These are phyloP conservation scores for Isoperla grammatica DNA, from an alignment of 2,888 invertebrate species.

Conservation along the genomic window DNA sequence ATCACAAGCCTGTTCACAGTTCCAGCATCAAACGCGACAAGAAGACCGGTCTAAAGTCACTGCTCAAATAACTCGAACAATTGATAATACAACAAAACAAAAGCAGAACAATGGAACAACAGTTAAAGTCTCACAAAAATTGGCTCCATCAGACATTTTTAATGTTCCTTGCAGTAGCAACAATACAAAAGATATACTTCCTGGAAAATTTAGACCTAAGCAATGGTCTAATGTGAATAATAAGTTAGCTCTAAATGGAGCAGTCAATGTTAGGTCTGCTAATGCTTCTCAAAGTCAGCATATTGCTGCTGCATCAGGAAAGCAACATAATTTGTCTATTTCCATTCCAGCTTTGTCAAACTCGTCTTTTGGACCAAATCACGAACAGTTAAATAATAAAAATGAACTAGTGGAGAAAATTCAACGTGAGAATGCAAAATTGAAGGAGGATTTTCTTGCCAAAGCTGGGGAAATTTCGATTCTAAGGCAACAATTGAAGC, in stretches of 20 bases:
- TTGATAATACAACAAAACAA: background rate
- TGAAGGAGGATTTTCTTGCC: constrained; percentile 7
- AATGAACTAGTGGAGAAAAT: background rate
- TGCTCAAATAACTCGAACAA: background rate
- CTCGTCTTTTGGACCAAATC: too few relatives aligned
- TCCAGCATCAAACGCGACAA: background rate
- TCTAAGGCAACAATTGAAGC: constrained; percentile 7
- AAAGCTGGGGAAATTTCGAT: constrained; percentile 16
- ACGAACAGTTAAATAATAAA: background rate
- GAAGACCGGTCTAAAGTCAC: background rate
- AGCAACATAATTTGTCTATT: too few relatives aligned
- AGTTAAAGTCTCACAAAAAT: too few relatives aligned
- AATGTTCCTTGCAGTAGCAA: too few relatives aligned
- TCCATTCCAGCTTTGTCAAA: too few relatives aligned
- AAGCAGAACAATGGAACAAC: too few relatives aligned
- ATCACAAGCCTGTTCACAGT: constrained; percentile 9
- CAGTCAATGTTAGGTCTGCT: background rate
- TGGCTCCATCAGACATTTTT: too few relatives aligned
- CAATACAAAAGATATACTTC: too few relatives aligned
- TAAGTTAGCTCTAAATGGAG: too few relatives aligned
- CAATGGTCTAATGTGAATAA: too few relatives aligned
- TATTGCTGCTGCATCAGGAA: background rate
- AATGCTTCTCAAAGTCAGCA: background rate
- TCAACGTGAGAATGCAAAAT: background rate
- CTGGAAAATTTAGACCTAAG: too few relatives aligned